Evolutionary conservation across 2,797 vertebrate species (phyloP), one percentile per base, ranked within the genome.

Genomic region (Emydoidea blandingii): DNA sequence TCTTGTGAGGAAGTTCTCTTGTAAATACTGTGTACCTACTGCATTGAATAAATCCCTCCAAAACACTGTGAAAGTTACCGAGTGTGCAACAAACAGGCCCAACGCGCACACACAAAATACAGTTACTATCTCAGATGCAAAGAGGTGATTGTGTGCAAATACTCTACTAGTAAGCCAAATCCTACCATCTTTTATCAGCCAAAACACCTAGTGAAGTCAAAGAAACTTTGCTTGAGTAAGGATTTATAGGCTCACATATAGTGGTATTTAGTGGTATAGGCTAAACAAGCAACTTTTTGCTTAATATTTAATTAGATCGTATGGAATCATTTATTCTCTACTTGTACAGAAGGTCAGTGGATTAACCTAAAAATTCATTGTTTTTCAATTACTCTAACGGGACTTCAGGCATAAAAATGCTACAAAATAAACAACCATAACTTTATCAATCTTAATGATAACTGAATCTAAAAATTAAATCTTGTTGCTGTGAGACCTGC

Each of bases 371-470:
- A 23, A 53, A 56, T 12, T 81, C 11, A 5, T 53, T 81, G 7
- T 57, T 81, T 81, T 8, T 12, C 50, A 81, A 34, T 50, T 34
- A 25, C 56, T 65, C 85, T 81, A 85, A 90, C 90, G 83, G 34
- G 54, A 34, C 3, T 76, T 84, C 12, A 76, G 9, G 54, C 80
- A 62, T 90, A 14, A 81, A 92, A 91, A 34, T 5, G 5, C n/a
- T 68, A 29, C 54, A 89, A 95, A 91, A 89, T 12, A 59, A n/a
- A 4, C 27, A 29, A 53, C 65, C 9, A 56, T 50, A 81, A 21
- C 65, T 83, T 78, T 83, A 92, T 62, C 16, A 87, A 88, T 29
- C 83, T 57, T 72, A 47, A 56, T 37, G 76, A 52, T 87, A 85
- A 47, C 5, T 57, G 5, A 72, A 52, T 87, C 54, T 5, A 31